Percentiles rank a stretch among this genome's conserved stretches.
Conservation (phyloP, 2,113 vertebrate genomes). For the Emydocephalus ijimae region DNA sequence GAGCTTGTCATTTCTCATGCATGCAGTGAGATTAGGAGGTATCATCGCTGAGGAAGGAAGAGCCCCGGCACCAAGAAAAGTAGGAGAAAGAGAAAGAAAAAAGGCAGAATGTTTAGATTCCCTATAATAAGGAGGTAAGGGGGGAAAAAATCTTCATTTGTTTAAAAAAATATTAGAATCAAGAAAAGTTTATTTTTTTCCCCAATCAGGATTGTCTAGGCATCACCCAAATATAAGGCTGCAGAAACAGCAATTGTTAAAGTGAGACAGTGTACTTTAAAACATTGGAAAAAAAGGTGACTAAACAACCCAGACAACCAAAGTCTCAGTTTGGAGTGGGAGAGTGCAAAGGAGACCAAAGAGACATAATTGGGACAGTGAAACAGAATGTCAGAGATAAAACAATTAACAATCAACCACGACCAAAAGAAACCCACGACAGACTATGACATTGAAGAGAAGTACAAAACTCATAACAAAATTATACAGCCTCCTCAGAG, state of each 20-base stretch:
- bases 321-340: slow-evolving; percentile 67
- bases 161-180: slow-evolving; percentile 82
- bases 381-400: slow-evolving; percentile 78
- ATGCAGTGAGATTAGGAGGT: slow-evolving; percentile 97
- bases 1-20: slow-evolving; percentile 99
- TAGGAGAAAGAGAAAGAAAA: slow-evolving; percentile 84
- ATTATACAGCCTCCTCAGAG: slow-evolving; percentile 94
- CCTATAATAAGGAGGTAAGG: slow-evolving; percentile 83
- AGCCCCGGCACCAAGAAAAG: slow-evolving; percentile 86
- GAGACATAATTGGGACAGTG: slow-evolving; percentile 73
- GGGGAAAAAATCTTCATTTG: slow-evolving; percentile 82
- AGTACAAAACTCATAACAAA: slow-evolving; percentile 92
- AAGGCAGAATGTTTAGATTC: slow-evolving; percentile 90
- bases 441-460: slow-evolving; percentile 83
- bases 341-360: not conserved
- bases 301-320: slow-evolving; percentile 75
- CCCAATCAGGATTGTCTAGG: slow-evolving; percentile 90
- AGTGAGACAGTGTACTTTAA: slow-evolving; percentile 64
- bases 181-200: slow-evolving; percentile 93
- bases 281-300: slow-evolving; percentile 72
- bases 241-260: slow-evolving; percentile 82
- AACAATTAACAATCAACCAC: slow-evolving; percentile 83
- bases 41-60: slow-evolving; percentile 97
- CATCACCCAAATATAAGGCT: slow-evolving; percentile 88
- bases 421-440: slow-evolving; percentile 78